These are phyloP conservation scores for Brevimyrus niger DNA, from an alignment of 2,113 vertebrate genomes.

Conservation along the genomic window DNA sequence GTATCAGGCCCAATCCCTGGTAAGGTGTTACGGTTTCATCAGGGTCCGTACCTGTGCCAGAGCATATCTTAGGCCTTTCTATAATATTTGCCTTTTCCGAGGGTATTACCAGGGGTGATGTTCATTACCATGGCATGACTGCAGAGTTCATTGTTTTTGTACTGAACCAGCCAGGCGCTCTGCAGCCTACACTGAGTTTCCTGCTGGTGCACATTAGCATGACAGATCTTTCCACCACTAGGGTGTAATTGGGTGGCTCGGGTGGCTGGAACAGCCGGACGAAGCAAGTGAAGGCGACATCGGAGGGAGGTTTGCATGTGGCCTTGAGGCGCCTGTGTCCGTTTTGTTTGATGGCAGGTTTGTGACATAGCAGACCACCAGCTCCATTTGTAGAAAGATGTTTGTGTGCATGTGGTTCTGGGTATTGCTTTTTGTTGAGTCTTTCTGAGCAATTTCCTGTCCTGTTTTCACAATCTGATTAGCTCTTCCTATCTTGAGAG, in stretches of 20 bases:
- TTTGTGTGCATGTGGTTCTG: background rate
- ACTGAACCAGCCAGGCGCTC: background rate
- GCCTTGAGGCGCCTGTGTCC: background rate
- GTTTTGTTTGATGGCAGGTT: background rate
- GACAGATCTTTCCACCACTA: background rate
- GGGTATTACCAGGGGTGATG: background rate
- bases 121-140: background rate
- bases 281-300: background rate
- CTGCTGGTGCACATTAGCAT: background rate
- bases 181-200: background rate
- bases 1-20: background rate
- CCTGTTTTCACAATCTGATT: slow-evolving; percentile 58
- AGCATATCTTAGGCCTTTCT: background rate
- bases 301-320: background rate
- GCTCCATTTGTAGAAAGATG: background rate
- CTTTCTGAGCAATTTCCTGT: slow-evolving; percentile 61
- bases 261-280: background rate
- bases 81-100: background rate
- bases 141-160: background rate
- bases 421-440: slow-evolving; percentile 27
- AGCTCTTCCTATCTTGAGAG: slow-evolving; percentile 51
- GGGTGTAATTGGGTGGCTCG: background rate
- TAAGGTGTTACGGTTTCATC: background rate
- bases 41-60: background rate
- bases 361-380: background rate